A percentile compares a stretch with the other conserved stretches of the same genome.
phyloP scores from a whole-genome alignment of 2,888 invertebrate genomes.

The Hirudinaria manillensis region DNA sequence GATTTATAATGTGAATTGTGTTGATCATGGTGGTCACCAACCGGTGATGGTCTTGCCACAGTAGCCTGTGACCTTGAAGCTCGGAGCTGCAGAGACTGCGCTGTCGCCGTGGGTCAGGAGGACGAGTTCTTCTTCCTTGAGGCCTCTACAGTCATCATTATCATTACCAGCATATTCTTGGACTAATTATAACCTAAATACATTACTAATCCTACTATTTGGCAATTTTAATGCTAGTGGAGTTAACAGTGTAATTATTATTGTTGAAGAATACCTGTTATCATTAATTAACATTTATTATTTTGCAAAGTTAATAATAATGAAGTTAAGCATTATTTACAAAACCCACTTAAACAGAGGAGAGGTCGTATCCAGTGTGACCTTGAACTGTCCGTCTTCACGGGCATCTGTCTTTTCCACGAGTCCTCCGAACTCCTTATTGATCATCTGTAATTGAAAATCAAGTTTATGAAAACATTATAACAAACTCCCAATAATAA shows the following conservation, averaged over 20 bases:
- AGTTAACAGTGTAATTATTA: too few species aligned
- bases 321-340: too few species aligned
- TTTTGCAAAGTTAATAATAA: too few species aligned
- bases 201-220: neutral
- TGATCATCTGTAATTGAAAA: constrained; percentile 69
- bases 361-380: constrained; percentile 80
- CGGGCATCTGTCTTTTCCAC: constrained; percentile 78
- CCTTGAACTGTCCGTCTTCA: constrained; percentile 71
- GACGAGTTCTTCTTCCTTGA: constrained; percentile 80
- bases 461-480: neutral
- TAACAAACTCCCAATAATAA: too few species aligned
- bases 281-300: too few species aligned
- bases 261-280: too few species aligned
- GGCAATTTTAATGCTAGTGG: too few species aligned
- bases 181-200: neutral
- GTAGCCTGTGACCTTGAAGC: constrained; percentile 75
- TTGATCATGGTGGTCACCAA: constrained; percentile 35
- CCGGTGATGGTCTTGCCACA: constrained; percentile 55
- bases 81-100: constrained; percentile 81
- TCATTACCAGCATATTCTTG: neutral
- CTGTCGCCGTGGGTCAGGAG: constrained; percentile 95
- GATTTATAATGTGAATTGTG: neutral
- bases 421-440: constrained; percentile 91
- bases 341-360: constrained; percentile 77
- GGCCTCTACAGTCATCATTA: constrained; percentile 62